Evolutionary conservation across 1,140 invertebrate genomes (phyloP), one percentile per base, ranked within the genome.

Genomic region (Scylla paramamosain): DNA sequence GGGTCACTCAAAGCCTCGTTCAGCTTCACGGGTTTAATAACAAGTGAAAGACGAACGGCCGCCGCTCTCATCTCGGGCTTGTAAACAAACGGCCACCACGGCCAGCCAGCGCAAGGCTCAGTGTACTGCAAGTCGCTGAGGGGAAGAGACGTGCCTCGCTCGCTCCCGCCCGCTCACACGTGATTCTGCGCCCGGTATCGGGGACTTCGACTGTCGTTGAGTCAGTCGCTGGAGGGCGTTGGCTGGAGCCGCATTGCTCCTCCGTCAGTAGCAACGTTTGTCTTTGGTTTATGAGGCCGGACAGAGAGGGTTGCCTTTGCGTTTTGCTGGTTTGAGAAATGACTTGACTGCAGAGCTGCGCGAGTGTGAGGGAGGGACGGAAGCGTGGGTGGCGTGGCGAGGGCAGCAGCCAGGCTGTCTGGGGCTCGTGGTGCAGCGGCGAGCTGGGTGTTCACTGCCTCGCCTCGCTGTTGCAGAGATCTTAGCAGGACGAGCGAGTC

Each of bases 61-160:
- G 67, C 67, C n/a, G 67, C 67, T 77, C 67, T 25, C 67, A 77
- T 77, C 67, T n/a, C 67, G 6, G 67, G 67, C 67, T 59, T 77
- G 67, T 77, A 77, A 77, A 77, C 67, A 77, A n/a, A n/a, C 20
- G 20, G 67, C 52, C 52, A 59, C 52, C 52, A 20, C 67, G 8
- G 67, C 67, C 20, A 25, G 67, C 20, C 67, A n/a, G 67, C 67
- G 67, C 67, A 2, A 12, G 67, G 25, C 67, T 77, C 67, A 77
- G 67, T 77, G 67, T 77, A n/a, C 67, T 77, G 67, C 67, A 25
- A 77, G 67, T 77, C 67, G 67, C 25, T 8, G 67, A 77, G 67
- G 67, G 67, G n/a, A n/a, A n/a, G 67, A 77, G 67, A 77, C 67
- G 67, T n/a, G 67, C 67, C 67, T 77, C 67, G 67, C 67, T n/a